Conservation (phyloP, 2,888 invertebrate species). For the Phorcus lineatus region DNA sequence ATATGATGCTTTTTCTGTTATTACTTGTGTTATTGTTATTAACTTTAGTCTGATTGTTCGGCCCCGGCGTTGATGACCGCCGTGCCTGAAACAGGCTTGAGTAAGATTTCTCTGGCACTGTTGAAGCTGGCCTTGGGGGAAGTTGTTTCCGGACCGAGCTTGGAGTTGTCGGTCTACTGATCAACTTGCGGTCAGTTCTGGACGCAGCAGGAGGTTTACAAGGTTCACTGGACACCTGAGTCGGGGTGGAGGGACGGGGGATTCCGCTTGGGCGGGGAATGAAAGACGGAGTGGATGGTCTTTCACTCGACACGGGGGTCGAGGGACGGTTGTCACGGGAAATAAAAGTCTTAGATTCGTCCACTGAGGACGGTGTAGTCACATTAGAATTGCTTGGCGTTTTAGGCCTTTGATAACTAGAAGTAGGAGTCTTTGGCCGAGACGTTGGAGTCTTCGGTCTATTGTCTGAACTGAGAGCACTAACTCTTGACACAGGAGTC, state of each 20-base stretch:
- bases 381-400: neutral
- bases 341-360: neutral
- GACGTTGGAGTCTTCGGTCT: slow-evolving; percentile 33
- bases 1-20: slow-evolving; percentile 33
- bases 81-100: slow-evolving; percentile 53
- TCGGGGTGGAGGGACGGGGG: slow-evolving; percentile 35
- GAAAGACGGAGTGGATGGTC: slow-evolving; percentile 41
- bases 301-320: slow-evolving; percentile 26
- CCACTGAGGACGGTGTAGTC: slow-evolving; percentile 1
- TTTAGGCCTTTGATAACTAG: neutral
- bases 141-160: slow-evolving; percentile 36
- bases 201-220: slow-evolving; percentile 16
- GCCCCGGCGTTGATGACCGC: slow-evolving; percentile 59
- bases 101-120: slow-evolving; percentile 45
- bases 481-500: slow-evolving; percentile 33
- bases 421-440: slow-evolving; percentile 36
- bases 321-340: neutral
- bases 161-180: slow-evolving; percentile 50
- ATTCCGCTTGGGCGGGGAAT: slow-evolving; percentile 39
- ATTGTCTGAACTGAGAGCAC: slow-evolving; percentile 34
- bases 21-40: neutral
- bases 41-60: slow-evolving; percentile 10
- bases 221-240: neutral
- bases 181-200: slow-evolving; percentile 12
- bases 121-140: neutral